Base-by-base conservation (phyloP, 2,113 vertebrate genomes). In the Vulpes vulpes region DNA sequence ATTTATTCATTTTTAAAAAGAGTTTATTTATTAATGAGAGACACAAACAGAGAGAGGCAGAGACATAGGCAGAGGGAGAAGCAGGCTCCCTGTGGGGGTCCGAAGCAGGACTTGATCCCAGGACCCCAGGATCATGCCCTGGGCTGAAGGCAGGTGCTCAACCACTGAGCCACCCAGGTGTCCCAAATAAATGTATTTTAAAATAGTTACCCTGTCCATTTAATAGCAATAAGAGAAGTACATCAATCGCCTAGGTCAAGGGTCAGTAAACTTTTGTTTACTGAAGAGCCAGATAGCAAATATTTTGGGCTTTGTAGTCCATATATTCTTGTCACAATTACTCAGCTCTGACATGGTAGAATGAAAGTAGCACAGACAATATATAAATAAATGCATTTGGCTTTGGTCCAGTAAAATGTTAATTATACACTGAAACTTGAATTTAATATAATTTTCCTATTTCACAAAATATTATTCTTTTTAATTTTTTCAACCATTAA, bases 191-290 rank as follows among this genome's bases (percentile, higher is more conserved):
- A 67, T 86, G 38, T 55, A 53, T 27, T n/a, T 53, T 93, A n/a
- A 35, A 93, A 94, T 30, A 55, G 23, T 82, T 65, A 73, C 4
- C 38, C 27, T 23, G 0, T 12, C 57, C 71, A 84, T 30, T 65
- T 96, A 84, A 84, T 57, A 83, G n/a, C 30, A 83, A 20, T 94
- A 91, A 64, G 8, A 79, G 38, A 59, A 92, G 20, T 73, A 90
- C 1, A 67, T 67, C n/a, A 87, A 3, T 84, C 62, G 30, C 43
- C 11, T 67, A 90, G 6, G 14, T 62, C 49, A 82, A 49, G 49
- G 19, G 35, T 90, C 79, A 59, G 30, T 74, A 76, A 89, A 38
- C 9, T 38, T 92, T 9, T 59, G 23, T 38, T 2, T 83, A 49
- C 7, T 57, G 25, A 90, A 51, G 57, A 11, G 16, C 43, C 84